phyloP scores from a whole-genome alignment of 2,797 vertebrate species.

The Bovichtus variegatus region DNA sequence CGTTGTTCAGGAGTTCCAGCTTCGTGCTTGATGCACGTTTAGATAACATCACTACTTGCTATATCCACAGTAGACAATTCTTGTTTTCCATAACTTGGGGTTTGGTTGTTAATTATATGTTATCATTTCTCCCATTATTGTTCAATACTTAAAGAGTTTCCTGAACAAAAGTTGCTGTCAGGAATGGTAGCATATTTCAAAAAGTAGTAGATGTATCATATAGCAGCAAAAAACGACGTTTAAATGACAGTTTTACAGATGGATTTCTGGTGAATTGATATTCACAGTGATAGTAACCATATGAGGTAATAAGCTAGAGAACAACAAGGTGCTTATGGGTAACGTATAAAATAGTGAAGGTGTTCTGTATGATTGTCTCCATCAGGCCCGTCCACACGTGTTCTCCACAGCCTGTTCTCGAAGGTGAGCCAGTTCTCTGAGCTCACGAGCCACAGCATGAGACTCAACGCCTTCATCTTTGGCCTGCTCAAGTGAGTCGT shows the following conservation, averaged over 20 bases:
- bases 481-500: conserved; percentile 95
- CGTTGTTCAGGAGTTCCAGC: not conserved
- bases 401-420: conserved; percentile 91
- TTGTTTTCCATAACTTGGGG: not conserved
- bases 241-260: not conserved
- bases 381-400: conserved; percentile 94
- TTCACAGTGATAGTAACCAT: not conserved
- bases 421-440: conserved; percentile 95
- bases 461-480: conserved; percentile 96
- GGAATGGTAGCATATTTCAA: not conserved
- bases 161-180: not conserved
- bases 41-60: no score
- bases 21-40: not conserved
- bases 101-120: not conserved
- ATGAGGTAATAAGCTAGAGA: not conserved
- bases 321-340: not conserved
- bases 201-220: not conserved
- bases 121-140: not conserved
- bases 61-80: no score
- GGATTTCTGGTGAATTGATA: not conserved
- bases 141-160: not conserved
- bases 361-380: conserved; percentile 8
- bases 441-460: conserved; percentile 93
- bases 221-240: not conserved
- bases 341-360: not conserved